A percentile compares a stretch with the other conserved stretches of the same genome.
Evolutionary conservation across 2,888 invertebrate genomes (phyloP).

Genomic region (Strigamia transsilvanica): DNA sequence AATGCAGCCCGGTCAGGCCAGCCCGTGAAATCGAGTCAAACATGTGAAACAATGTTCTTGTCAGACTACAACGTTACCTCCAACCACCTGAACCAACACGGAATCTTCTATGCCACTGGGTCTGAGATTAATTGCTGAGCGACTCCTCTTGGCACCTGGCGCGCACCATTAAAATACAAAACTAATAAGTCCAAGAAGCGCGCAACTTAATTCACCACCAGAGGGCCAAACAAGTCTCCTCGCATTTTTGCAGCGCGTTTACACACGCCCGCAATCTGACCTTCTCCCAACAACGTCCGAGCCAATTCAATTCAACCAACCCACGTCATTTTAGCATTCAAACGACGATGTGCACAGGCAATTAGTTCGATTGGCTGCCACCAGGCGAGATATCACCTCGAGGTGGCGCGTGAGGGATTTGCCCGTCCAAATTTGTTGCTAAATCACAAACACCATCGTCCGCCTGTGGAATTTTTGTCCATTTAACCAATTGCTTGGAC

Average conservation of each 20-base stretch:
- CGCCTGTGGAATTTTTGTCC: conserved; percentile 39
- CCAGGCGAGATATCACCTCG: conserved; percentile 34
- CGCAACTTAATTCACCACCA: conserved; percentile 10
- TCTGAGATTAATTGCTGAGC: conserved; percentile 23
- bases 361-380: conserved; percentile 39
- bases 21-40: conserved; percentile 39
- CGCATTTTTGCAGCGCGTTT: conserved; percentile 27
- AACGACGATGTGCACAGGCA: background rate
- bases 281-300: background rate
- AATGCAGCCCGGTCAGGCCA: background rate
- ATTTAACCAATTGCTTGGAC: conserved; percentile 42
- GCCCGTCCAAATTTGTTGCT: conserved; percentile 35
- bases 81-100: conserved; percentile 34
- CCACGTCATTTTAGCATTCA: conserved; percentile 12
- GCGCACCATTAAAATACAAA: conserved; percentile 35
- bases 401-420: conserved; percentile 38
- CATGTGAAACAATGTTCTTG: conserved; percentile 8
- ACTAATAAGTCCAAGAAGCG: conserved; percentile 39
- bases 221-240: conserved; percentile 20
- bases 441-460: conserved; percentile 15
- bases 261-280: background rate
- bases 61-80: conserved; percentile 17
- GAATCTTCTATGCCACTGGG: conserved; percentile 31
- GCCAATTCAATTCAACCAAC: background rate
- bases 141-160: conserved; percentile 34